Evolutionary conservation across 1,140 invertebrate genomes (phyloP).

Genomic region (Nylanderia fulva): DNA sequence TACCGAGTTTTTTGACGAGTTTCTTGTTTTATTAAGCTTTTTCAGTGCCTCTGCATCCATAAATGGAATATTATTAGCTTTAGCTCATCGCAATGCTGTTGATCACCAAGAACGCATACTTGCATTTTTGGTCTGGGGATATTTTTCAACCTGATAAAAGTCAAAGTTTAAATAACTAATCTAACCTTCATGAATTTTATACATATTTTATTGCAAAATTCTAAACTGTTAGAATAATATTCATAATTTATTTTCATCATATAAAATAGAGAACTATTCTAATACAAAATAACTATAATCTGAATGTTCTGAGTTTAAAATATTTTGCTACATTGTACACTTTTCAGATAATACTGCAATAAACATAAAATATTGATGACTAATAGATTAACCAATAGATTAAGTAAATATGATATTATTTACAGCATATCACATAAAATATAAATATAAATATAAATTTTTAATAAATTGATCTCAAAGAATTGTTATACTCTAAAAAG

Average conservation of each 20-base stretch:
- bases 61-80: constrained; percentile 95
- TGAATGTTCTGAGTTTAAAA: constrained; percentile 78
- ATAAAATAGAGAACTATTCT: neutral
- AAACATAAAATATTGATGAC: too few species aligned
- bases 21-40: constrained; percentile 99
- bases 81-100: constrained; percentile 99
- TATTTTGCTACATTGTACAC: constrained; percentile 70
- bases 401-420: too few species aligned
- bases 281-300: constrained; percentile 26
- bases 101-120: constrained; percentile 99
- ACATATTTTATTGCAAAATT: neutral
- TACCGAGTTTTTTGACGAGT: constrained; percentile 98
- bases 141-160: constrained; percentile 93
- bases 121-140: constrained; percentile 99
- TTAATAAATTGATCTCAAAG: constrained; percentile 56
- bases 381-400: too few species aligned
- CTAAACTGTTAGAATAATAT: neutral
- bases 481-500: neutral
- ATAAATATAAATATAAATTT: too few species aligned
- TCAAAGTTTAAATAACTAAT: neutral
- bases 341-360: too few species aligned
- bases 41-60: constrained; percentile 99
- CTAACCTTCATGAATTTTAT: neutral
- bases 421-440: too few species aligned
- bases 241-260: neutral